phyloP scores from a whole-genome alignment of 1,140 invertebrate species.

The Tetragnatha versicolor region DNA sequence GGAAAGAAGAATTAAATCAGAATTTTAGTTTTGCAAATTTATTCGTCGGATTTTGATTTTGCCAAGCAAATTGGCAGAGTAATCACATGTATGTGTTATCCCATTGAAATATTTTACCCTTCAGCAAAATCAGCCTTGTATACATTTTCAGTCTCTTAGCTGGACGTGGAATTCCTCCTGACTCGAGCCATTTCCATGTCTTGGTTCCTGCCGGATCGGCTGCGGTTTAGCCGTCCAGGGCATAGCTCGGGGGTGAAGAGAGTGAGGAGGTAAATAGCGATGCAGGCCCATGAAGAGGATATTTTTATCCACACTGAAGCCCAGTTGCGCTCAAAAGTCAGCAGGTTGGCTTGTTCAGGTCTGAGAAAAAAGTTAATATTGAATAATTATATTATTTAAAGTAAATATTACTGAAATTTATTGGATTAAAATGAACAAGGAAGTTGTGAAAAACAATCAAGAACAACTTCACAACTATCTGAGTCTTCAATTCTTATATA shows the following conservation, averaged over 20 bases:
- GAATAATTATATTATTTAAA: too few species aligned
- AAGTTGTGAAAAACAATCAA: too few species aligned
- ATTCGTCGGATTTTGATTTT: background rate
- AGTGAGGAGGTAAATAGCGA: conserved; percentile 58
- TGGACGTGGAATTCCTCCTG: background rate
- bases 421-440: too few species aligned
- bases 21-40: background rate
- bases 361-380: conserved; percentile 55
- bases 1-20: too few species aligned
- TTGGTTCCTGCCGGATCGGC: conserved; percentile 15
- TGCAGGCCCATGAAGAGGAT: conserved; percentile 59
- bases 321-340: conserved; percentile 59
- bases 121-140: too few species aligned
- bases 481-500: too few species aligned
- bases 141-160: too few species aligned
- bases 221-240: conserved; percentile 47
- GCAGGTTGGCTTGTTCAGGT: conserved; percentile 58
- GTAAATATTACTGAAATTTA: too few species aligned
- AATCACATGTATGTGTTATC: too few species aligned
- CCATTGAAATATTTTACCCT: too few species aligned
- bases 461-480: too few species aligned
- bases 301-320: conserved; percentile 61
- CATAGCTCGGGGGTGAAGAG: conserved; percentile 55
- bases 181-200: conserved; percentile 33
- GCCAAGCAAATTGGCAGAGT: too few species aligned